Conservation (phyloP, 2,888 invertebrate species). For the Drosophila subquinaria region DNA sequence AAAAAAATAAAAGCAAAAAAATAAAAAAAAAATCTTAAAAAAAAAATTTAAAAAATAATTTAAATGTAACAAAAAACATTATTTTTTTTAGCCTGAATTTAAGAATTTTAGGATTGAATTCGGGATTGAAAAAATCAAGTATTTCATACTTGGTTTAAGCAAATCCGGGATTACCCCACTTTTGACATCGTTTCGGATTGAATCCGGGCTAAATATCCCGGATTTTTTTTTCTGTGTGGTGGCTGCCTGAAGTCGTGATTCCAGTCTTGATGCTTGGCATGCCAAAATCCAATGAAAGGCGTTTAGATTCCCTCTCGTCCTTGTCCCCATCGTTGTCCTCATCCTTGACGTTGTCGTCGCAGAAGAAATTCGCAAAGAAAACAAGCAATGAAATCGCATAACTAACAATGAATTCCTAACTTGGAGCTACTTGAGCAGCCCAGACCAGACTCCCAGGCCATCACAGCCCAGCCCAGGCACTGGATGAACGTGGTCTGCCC, state of each 20-base stretch:
- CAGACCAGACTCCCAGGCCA: conserved; percentile 27
- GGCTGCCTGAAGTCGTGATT: conserved; percentile 69
- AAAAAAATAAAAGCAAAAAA: too few species aligned
- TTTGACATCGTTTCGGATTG: too few species aligned
- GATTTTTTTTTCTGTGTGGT: too few species aligned
- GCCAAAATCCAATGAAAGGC: conserved; percentile 80
- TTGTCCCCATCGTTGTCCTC: conserved; percentile 12
- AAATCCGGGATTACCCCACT: too few species aligned
- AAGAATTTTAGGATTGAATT: too few species aligned
- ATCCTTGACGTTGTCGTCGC: conserved; percentile 40
- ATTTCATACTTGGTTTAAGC: too few species aligned
- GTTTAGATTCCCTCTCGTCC: conserved; percentile 59
- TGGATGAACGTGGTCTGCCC: conserved; percentile 64
- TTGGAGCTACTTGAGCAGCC: conserved; percentile 71
- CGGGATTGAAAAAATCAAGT: too few species aligned
- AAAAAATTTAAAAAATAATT: too few species aligned
- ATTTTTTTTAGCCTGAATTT: too few species aligned
- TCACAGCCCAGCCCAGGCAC: conserved; percentile 16
- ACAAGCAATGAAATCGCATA: conserved; percentile 82
- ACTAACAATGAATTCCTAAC: conserved; percentile 76
- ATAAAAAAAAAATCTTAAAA: too few species aligned
- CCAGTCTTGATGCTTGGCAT: conserved; percentile 73
- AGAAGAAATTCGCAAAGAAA: conserved; percentile 70
- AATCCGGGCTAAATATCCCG: too few species aligned
- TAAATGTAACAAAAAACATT: too few species aligned